Percentiles rank a stretch among this genome's conserved stretches.
Conservation (phyloP, 2,797 vertebrate genomes). For the Astyanax mexicanus region DNA sequence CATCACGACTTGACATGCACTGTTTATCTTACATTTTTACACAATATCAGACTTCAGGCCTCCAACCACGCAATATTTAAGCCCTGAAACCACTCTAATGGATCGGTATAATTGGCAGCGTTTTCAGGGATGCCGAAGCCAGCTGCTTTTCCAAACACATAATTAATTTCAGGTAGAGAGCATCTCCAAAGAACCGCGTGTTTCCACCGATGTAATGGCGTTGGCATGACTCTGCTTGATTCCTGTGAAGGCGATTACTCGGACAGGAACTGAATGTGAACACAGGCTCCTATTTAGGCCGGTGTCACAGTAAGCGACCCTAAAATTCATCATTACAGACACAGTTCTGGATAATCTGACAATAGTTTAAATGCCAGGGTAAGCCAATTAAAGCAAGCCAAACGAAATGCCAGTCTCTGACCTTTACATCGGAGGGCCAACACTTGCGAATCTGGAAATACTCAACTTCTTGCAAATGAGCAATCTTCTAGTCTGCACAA, state of each 20-base stretch:
- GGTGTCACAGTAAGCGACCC: neutral
- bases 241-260: neutral
- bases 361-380: slow-evolving; percentile 1
- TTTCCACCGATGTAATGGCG: neutral
- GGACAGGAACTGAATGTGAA: neutral
- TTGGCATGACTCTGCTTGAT: neutral
- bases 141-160: neutral
- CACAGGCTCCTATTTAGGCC: neutral
- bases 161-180: neutral
- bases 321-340: neutral
- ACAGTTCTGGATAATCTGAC: neutral
- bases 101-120: neutral
- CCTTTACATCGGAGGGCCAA: neutral
- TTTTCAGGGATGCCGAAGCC: neutral
- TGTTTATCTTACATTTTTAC: neutral
- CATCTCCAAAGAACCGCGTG: neutral
- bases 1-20: neutral
- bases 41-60: neutral
- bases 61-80: neutral
- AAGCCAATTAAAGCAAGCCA: neutral
- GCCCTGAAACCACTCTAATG: neutral
- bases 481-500: neutral
- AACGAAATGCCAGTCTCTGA: slow-evolving; percentile 11
- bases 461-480: slow-evolving; percentile 7
- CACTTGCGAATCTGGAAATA: neutral